Evolutionary conservation across 1,140 invertebrate species (phyloP), one percentile per base, ranked within the genome.

Genomic region (Contarinia nasturtii): DNA sequence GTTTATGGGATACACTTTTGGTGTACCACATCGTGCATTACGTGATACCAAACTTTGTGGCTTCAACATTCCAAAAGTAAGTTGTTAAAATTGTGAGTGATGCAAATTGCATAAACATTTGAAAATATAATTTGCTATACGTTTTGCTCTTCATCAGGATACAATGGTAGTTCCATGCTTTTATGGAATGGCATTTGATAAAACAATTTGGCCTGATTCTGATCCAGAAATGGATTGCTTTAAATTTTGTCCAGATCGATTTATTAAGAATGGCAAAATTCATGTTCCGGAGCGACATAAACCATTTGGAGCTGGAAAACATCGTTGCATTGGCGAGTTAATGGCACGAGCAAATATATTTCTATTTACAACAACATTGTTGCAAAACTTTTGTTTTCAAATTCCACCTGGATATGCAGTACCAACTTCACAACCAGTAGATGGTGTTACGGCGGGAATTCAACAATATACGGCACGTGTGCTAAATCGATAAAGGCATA

Each of bases 271-370:
- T 42, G 80, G 80, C 12, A 79, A 78, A 56, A 57, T 81, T 15
- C 57, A 64, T 7, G 60, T 82, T 19, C 77, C 77, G 0, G 82
- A 87, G n/a, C 67, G 71, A 33, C 82, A 79, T 55, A 68, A 84
- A 52, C 83, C 85, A 0, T 91, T 90, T 54, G 80, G 85, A 38
- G 65, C 80, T 20, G 82, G 82, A 61, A 86, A 82, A 54, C 79
- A 82, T 58, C 74, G 80, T 36, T 94, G 89, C 56, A 79, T 90
- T 56, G 89, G 89, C 10, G 86, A 92, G 66, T 67, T 76, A 17
- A 58, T 93, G 45, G 87, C 86, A 1, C 79, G 77, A 53, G 79
- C 82, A 49, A 91, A 90, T 54, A 70, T 93, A 11, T 93, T 93
- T 54, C 57, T 91, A 17, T 86, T 90, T 55, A 79, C 77, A 2